Conservation (phyloP, 2,888 invertebrate species). For the Odontocerum albicorne region DNA sequence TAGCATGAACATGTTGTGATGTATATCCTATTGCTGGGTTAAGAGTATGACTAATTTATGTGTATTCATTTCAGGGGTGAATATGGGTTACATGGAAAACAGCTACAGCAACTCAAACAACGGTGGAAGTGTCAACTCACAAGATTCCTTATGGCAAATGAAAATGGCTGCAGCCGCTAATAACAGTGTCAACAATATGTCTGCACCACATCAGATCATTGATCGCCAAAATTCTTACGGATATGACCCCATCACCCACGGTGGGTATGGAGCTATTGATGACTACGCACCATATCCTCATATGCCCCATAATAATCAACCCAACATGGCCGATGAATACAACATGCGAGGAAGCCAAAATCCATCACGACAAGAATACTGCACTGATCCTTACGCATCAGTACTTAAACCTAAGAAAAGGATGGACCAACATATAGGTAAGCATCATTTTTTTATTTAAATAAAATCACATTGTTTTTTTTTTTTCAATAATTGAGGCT, state of each 20-base stretch:
- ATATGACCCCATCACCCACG: conserved; percentile 78
- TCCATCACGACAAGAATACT: conserved; percentile 84
- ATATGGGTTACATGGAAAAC: conserved; percentile 89
- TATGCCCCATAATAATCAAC: conserved; percentile 66
- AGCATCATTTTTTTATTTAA: not conserved
- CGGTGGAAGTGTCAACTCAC: conserved; percentile 93
- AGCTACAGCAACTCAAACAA: conserved; percentile 93
- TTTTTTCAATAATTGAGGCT: too few species aligned
- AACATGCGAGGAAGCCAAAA: conserved; percentile 74
- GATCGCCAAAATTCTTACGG: conserved; percentile 72
- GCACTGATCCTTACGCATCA: conserved; percentile 85
- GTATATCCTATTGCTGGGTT: not conserved
- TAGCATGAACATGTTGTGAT: conserved; percentile 3
- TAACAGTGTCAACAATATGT: conserved; percentile 62
- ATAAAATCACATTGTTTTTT: too few species aligned
- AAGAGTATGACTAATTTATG: conserved; percentile 6
- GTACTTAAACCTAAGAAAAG: conserved; percentile 90
- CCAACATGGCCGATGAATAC: conserved; percentile 68
- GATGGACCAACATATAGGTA: conserved; percentile 85
- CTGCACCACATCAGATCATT: conserved; percentile 58
- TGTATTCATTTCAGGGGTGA: conserved; percentile 60
- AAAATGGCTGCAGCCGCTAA: conserved; percentile 81
- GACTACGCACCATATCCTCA: conserved; percentile 87
- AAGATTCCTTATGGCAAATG: conserved; percentile 93
- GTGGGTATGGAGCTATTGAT: conserved; percentile 79